Evolutionary conservation across 2,888 invertebrate genomes (phyloP), one percentile per base, ranked within the genome.

Genomic region (Ophion costatus): DNA sequence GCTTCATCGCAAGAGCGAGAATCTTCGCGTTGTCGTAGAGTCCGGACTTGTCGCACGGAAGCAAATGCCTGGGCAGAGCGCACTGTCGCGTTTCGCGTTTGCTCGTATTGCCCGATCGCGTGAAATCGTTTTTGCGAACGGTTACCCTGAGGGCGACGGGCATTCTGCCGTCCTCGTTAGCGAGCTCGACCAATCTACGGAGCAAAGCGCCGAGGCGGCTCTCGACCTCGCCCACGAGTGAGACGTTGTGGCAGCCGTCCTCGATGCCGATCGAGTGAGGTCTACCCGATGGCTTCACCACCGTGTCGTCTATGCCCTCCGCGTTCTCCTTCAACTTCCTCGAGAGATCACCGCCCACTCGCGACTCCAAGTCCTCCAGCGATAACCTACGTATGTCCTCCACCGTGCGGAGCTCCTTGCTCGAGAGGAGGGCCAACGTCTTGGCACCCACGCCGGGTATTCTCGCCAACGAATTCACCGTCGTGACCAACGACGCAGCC

Each of bases 181-280:
- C 96, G 88, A 97, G 94, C 80, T 96, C 95, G 86, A 97, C 94
- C 80, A 97, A 93, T 89, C 97, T 95, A 90, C 96, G 95, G 66
- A 97, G 93, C 38, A 98, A 93, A 87, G 96, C 95, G 84, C 95
- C 94, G 88, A 97, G 95, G 89, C 96, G 96, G 45, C 96, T 96
- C 90, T 96, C 96, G 3, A 97, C 96, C 91, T 97, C 97, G 81
- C 95, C 96, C 89, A 96, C 96, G 3, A 96, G 95, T 88, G 96
- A 96, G 74, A 97, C 96, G 81, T 96, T 95, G 89, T 95, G 96
- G 92, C 97, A 97, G 82, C 97, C 96, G 92, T 97, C 97, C 91
- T 97, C 97, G 84, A 97, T 94, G 24, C 97, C 97, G 90, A 97
- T 97, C 85, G 96, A 96, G 92, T 96, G 97, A 17, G 97, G 97